phyloP scores from a whole-genome alignment of 1,140 invertebrate genomes.

The Lasaia peninsularis region DNA sequence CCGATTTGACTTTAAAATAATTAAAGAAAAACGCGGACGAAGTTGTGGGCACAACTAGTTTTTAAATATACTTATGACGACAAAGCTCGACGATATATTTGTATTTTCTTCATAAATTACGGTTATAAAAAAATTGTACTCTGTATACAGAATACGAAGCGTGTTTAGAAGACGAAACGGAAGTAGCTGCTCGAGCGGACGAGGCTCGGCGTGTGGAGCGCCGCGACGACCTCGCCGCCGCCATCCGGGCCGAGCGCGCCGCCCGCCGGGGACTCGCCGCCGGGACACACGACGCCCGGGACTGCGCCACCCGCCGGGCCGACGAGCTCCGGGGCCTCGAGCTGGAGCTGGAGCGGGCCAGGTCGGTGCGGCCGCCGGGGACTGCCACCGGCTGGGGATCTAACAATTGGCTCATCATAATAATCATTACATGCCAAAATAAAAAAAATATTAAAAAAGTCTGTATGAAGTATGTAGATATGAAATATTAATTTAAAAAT shows the following conservation, averaged over 20 bases:
- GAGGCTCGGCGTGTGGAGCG: slow-evolving; percentile 32
- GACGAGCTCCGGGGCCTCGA: not conserved
- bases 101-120: too few species aligned
- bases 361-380: not conserved
- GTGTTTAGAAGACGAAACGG: slow-evolving; percentile 38
- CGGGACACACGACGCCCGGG: not conserved
- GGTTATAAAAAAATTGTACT: not conserved
- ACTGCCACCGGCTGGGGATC: not conserved
- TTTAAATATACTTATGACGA: too few species aligned
- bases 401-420: too few species aligned
- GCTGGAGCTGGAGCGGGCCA: slow-evolving; percentile 8
- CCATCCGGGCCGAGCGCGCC: slow-evolving; percentile 22
- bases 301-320: not conserved
- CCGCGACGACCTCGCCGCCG: slow-evolving; percentile 23
- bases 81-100: too few species aligned
- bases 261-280: slow-evolving; percentile 12
- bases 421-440: too few species aligned
- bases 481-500: too few species aligned
- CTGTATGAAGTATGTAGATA: too few species aligned
- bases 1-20: too few species aligned
- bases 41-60: too few species aligned
- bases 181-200: slow-evolving; percentile 34
- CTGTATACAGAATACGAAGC: slow-evolving; percentile 32
- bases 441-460: too few species aligned
- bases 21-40: too few species aligned